These are phyloP conservation scores for Emmelina monodactyla DNA, from an alignment of 2,888 invertebrate genomes.

Conservation along the genomic window DNA sequence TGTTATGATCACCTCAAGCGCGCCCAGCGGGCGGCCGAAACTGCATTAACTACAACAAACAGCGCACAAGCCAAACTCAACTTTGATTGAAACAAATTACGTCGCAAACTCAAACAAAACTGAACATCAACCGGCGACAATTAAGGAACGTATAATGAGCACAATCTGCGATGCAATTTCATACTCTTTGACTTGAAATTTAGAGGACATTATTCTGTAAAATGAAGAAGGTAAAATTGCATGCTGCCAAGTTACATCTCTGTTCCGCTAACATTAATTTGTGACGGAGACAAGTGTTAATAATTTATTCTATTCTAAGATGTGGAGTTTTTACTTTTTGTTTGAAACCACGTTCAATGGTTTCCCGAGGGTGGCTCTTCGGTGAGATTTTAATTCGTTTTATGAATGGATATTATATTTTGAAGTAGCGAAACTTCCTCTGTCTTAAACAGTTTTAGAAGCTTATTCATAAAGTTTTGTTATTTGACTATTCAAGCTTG, in stretches of 20 bases:
- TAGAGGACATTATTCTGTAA: background rate
- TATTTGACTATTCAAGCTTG: too few species aligned
- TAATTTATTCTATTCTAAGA: constrained; percentile 46
- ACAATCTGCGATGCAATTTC: constrained; percentile 15
- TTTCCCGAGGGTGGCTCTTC: too few species aligned
- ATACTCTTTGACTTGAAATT: constrained; percentile 13
- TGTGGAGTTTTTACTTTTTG: constrained; percentile 19
- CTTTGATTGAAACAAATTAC: constrained; percentile 20
- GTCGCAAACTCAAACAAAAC: constrained; percentile 55
- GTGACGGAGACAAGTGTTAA: constrained; percentile 51
- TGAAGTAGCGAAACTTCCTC: too few species aligned
- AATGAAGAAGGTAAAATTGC: constrained; percentile 25
- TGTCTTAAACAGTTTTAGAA: too few species aligned
- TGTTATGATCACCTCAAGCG: constrained; percentile 53
- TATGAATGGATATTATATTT: too few species aligned
- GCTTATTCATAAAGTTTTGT: too few species aligned
- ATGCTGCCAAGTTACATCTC: constrained; percentile 40
- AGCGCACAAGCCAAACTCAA: constrained; percentile 23
- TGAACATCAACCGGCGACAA: constrained; percentile 50
- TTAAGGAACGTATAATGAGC: constrained; percentile 48
- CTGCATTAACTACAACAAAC: constrained; percentile 32
- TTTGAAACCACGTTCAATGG: too few species aligned
- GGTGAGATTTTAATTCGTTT: too few species aligned
- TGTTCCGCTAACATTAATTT: constrained; percentile 43
- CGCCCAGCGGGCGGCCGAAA: constrained; percentile 51